Percentiles rank a stretch among this genome's conserved stretches.
phyloP scores from a whole-genome alignment of 2,888 invertebrate genomes.

The Therioaphis trifolii region DNA sequence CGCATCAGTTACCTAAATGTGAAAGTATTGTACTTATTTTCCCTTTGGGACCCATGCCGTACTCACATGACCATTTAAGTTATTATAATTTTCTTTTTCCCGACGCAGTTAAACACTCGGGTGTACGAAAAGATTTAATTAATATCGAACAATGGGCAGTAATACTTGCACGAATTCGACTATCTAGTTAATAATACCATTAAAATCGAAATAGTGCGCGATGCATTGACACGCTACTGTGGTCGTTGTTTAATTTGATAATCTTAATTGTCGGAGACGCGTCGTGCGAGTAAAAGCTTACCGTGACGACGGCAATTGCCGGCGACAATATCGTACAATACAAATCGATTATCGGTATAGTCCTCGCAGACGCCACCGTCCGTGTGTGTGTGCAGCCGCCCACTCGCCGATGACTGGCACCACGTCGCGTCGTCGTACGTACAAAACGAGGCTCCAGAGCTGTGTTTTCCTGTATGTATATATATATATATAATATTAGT shows the following conservation, averaged over 20 bases:
- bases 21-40: constrained; percentile 47
- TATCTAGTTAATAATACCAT: neutral
- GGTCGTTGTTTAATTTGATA: neutral
- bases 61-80: neutral
- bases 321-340: neutral
- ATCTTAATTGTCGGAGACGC: neutral
- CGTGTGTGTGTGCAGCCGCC: no score
- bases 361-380: neutral
- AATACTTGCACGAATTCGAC: neutral
- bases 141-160: constrained; percentile 22
- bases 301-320: neutral
- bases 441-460: no score
- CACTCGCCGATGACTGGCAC: no score
- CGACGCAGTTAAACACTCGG: constrained; percentile 15
- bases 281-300: neutral
- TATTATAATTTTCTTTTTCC: constrained; percentile 21
- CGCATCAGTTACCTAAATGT: constrained; percentile 52
- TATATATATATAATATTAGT: neutral
- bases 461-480: no score
- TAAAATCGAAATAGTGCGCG: neutral
- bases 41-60: constrained; percentile 20
- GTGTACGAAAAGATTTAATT: constrained; percentile 5
- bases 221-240: neutral
- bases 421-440: no score
- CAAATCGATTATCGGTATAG: constrained; percentile 25